Percentiles rank a stretch among this genome's conserved stretches.
These are phyloP conservation scores for Contarinia nasturtii DNA, from an alignment of 1,140 invertebrate genomes.

Conservation along the genomic window DNA sequence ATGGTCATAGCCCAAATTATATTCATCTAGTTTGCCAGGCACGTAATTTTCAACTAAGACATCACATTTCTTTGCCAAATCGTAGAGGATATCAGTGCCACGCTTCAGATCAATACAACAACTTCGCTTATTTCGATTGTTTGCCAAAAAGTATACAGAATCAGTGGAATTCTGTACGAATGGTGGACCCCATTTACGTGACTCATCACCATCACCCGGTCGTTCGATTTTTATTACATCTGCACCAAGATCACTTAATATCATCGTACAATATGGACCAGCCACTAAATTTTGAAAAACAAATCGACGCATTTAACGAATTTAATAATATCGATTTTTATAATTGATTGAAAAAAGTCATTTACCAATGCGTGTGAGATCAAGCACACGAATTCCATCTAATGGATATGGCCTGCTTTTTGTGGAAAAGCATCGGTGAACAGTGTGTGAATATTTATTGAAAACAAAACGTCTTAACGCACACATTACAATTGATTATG, in stretches of 20 bases:
- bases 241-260: constrained; percentile 82
- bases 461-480: no score
- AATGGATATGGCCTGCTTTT: constrained; percentile 8
- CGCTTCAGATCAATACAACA: constrained; percentile 72
- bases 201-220: constrained; percentile 69
- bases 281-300: constrained; percentile 23
- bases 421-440: no score
- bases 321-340: neutral
- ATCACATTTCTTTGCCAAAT: constrained; percentile 59
- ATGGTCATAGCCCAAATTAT: constrained; percentile 62
- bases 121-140: constrained; percentile 94
- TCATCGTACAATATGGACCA: constrained; percentile 82
- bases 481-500: no score
- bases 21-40: constrained; percentile 65
- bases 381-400: constrained; percentile 51
- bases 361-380: constrained; percentile 62
- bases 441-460: no score
- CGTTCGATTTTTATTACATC: constrained; percentile 84
- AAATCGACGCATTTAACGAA: no score
- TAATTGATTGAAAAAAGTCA: constrained; percentile 73
- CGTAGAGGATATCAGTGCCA: constrained; percentile 53
- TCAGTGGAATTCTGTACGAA: constrained; percentile 52
- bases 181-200: constrained; percentile 83
- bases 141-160: constrained; percentile 66
- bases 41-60: constrained; percentile 89